Conservation (phyloP, 2,888 invertebrate genomes). For the Scaptomyza flava region DNA sequence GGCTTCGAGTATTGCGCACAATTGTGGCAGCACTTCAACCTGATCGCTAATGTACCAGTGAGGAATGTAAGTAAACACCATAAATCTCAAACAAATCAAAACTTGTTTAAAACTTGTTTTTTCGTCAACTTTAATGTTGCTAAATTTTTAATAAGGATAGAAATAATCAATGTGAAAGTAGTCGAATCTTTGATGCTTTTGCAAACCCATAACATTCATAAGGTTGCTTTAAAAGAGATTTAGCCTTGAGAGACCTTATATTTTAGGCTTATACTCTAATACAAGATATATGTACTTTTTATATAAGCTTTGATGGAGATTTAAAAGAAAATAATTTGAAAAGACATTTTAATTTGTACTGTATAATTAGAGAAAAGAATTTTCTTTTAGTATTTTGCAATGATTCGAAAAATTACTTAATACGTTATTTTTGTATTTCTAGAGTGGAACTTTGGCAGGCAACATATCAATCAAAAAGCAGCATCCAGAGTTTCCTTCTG, state of each 20-base stretch:
- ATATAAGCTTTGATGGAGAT: too few species aligned
- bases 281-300: too few species aligned
- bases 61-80: conserved; percentile 86
- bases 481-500: conserved; percentile 89
- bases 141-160: neutral
- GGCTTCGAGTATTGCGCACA: conserved; percentile 86
- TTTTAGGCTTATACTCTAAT: too few species aligned
- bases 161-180: conserved; percentile 4
- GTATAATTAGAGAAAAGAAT: too few species aligned
- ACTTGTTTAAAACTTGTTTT: conserved; percentile 32
- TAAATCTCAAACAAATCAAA: conserved; percentile 35
- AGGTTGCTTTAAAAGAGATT: too few species aligned
- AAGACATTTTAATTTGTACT: too few species aligned
- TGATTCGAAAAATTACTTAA: too few species aligned
- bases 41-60: conserved; percentile 88
- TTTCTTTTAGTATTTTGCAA: too few species aligned
- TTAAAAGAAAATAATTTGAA: too few species aligned
- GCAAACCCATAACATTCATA: neutral
- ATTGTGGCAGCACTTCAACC: conserved; percentile 86
- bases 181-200: neutral
- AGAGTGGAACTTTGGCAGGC: conserved; percentile 89
- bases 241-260: too few species aligned
- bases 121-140: neutral
- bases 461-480: conserved; percentile 89
- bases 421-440: conserved; percentile 1